Conservation (phyloP, 1,140 invertebrate genomes). For the Drosophila tsacasi region DNA sequence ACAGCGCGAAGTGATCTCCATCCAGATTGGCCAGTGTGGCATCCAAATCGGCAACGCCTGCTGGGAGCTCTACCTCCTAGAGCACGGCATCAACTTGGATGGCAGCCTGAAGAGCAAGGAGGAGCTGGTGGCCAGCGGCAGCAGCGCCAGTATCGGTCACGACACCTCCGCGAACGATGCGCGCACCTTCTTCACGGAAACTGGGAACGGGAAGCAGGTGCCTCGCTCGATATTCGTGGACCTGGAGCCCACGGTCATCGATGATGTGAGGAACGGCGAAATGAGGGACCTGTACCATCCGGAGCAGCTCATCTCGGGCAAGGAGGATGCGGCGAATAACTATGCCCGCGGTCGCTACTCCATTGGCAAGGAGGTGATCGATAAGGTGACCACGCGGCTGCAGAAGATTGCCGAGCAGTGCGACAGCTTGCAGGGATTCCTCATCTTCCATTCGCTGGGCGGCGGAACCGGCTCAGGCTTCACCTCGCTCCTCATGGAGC, state of each 20-base stretch:
- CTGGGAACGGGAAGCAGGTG: conserved; percentile 87
- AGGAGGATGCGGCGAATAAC: conserved; percentile 94
- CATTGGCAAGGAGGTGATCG: conserved; percentile 92
- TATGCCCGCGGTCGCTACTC: conserved; percentile 92
- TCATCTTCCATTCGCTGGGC: conserved; percentile 93
- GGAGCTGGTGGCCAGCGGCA: conserved; percentile 70
- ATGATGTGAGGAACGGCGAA: conserved; percentile 88
- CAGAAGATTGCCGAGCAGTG: conserved; percentile 93
- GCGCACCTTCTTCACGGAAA: conserved; percentile 89
- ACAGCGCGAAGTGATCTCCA: conserved; percentile 89
- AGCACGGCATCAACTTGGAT: conserved; percentile 91
- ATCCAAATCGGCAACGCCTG: conserved; percentile 92
- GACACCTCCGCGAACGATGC: conserved; percentile 72
- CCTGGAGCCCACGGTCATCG: conserved; percentile 86
- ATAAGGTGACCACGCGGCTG: conserved; percentile 89
- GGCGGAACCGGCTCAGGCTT: conserved; percentile 93
- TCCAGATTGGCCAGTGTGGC: conserved; percentile 90
- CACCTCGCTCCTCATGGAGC: conserved; percentile 89
- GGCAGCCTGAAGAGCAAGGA: conserved; percentile 85
- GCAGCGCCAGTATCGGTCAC: conserved; percentile 56
- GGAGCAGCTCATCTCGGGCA: conserved; percentile 91
- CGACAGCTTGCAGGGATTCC: conserved; percentile 92
- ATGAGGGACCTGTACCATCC: conserved; percentile 89
- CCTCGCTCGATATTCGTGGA: conserved; percentile 86
- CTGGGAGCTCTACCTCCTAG: conserved; percentile 91